Evolutionary conservation across 2,888 invertebrate species (phyloP), one percentile per base, ranked within the genome.

Genomic region (Lottia scabra): DNA sequence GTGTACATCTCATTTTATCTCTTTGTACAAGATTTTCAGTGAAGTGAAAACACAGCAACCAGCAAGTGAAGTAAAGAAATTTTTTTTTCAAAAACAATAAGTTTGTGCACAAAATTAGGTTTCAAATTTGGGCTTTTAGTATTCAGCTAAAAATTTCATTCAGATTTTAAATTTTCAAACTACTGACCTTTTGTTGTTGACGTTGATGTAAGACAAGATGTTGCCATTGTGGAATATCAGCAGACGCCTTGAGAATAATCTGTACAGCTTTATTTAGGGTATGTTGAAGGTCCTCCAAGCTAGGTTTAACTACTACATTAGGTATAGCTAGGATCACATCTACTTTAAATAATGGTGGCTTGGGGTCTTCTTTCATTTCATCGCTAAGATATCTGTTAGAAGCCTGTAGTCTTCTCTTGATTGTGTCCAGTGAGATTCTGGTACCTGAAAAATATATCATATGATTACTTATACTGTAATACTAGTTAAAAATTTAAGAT

Each of bases 191-290:
- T 75, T 87, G 87, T 70, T 85, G 87, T 70, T 87, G 87, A 67
- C 84, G 83, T 79, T 89, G 89, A 67, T 88, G 87, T 23, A 87
- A 79, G 16, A 85, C 75, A 72, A 94, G 94, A 66, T 94, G 95
- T 6, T 94, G 93, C 98, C 98, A 98, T 87, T 96, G 96, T 0
- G 95, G 94, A 27, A 98, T 95, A 43, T 96, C 95, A 89, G 95
- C 96, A 0, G 96, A 93, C 62, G 97, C 94, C 23, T 94, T 94
- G 0, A 95, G 93, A 78, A 98, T 96, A 79, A 93, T 93, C 90
- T 94, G 95, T 12, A 96, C 96, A 8, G 95, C 95, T 62, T 93
- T 91, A 63, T 94, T 92, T 63, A 98, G 91, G 15, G 94, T 93
- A 71, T 96, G 95, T 89, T 98, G 98, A 30, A 98, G 93, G 78